These are phyloP conservation scores for Melipona bicolor DNA, from an alignment of 2,888 invertebrate genomes.

Conservation along the genomic window DNA sequence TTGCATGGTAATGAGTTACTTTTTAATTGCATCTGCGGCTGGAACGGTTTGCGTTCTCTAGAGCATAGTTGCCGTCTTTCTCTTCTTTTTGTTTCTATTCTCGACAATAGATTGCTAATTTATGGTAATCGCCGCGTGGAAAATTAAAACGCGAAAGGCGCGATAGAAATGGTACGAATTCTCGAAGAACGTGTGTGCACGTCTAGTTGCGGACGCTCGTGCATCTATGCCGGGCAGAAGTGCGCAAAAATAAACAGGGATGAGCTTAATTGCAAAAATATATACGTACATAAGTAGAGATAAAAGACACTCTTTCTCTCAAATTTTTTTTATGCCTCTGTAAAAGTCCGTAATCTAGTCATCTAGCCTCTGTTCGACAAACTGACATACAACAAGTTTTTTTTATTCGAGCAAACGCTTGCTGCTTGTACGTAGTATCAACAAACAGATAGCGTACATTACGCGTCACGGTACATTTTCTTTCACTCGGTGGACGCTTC, in stretches of 20 bases:
- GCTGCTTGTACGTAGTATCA: not conserved
- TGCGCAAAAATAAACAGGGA: not conserved
- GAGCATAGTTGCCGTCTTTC: not conserved
- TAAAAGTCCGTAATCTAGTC: not conserved
- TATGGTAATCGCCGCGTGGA: not conserved
- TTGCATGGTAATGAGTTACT: constrained; percentile 46
- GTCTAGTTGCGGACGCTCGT: not conserved
- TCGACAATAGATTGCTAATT: constrained; percentile 25
- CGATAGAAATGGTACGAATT: not conserved
- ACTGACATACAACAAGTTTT: not conserved
- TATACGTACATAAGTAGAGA: too few species aligned
- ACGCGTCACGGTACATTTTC: not conserved
- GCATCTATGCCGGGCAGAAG: not conserved
- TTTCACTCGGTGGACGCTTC: not conserved
- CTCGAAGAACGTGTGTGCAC: not conserved
- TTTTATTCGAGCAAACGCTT: not conserved
- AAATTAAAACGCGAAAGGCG: not conserved
- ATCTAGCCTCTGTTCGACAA: not conserved
- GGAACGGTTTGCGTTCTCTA: constrained; percentile 14
- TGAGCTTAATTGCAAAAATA: not conserved
- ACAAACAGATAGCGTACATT: not conserved
- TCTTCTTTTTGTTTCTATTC: not conserved
- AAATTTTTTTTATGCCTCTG: not conserved
- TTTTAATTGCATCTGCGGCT: constrained; percentile 40
- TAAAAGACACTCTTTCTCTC: too few species aligned